phyloP scores from a whole-genome alignment of 1,140 invertebrate genomes.

The Phortica variegata region DNA sequence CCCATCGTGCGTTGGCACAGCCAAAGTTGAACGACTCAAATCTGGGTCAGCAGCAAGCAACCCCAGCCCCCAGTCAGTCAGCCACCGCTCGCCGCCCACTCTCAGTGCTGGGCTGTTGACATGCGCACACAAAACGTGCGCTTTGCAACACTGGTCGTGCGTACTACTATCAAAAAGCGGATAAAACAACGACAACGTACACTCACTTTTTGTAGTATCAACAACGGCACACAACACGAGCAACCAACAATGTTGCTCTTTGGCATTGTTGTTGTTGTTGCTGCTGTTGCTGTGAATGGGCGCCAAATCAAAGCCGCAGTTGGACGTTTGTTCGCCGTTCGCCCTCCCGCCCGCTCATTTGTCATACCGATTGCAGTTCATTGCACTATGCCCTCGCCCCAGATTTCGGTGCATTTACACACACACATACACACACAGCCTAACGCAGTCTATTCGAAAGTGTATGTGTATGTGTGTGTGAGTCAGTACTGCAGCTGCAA shows the following conservation, averaged over 20 bases:
- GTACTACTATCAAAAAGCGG: too few species aligned
- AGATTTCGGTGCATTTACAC: conserved; percentile 17
- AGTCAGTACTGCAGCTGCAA: background rate
- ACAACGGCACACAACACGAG: background rate
- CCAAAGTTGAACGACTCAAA: conserved; percentile 41
- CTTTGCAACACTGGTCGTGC: background rate
- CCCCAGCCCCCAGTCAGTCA: conserved; percentile 5
- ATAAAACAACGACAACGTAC: too few species aligned
- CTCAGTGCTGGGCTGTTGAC: conserved; percentile 22
- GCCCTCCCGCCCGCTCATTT: too few species aligned
- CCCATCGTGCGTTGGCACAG: conserved; percentile 3
- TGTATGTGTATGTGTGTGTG: background rate
- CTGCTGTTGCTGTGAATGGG: conserved; percentile 6
- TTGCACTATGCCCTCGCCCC: conserved; percentile 50
- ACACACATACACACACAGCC: too few species aligned
- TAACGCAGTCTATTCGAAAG: conserved; percentile 16
- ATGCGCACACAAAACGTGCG: background rate
- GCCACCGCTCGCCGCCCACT: background rate
- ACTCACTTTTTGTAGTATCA: too few species aligned
- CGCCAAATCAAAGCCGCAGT: conserved; percentile 4
- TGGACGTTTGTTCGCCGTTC: conserved; percentile 8
- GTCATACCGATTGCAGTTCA: conserved; percentile 31
- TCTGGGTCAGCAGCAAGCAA: conserved; percentile 50
- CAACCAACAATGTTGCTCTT: conserved; percentile 20
- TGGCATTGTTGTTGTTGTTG: conserved; percentile 20